Evolutionary conservation across 2,797 vertebrate genomes (phyloP).

Genomic region (Parotocinclus haroldoi): DNA sequence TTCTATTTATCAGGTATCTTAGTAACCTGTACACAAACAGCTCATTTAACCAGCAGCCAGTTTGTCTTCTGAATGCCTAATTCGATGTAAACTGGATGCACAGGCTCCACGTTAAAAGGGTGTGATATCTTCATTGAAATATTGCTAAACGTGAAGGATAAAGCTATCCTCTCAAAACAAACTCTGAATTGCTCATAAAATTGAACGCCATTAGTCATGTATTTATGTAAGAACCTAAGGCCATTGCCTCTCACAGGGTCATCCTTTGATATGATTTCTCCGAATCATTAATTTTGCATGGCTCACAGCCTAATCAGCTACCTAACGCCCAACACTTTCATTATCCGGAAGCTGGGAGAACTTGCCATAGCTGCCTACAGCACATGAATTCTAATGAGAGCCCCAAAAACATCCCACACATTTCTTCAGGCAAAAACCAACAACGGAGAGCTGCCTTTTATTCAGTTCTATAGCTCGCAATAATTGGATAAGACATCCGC

Average conservation of each 20-base stretch:
- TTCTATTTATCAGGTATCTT: background rate
- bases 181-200: conserved; percentile 52
- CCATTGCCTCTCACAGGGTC: conserved; percentile 59
- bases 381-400: conserved; percentile 38
- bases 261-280: conserved; percentile 66
- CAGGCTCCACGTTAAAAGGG: too few relatives aligned
- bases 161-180: background rate
- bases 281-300: conserved; percentile 72
- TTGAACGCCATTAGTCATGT: conserved; percentile 66
- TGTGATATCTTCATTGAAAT: too few relatives aligned
- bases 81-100: too few relatives aligned
- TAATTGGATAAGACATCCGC: conserved; percentile 26
- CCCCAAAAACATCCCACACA: conserved; percentile 20
- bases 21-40: too few relatives aligned
- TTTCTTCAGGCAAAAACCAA: background rate
- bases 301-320: conserved; percentile 64
- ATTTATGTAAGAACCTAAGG: conserved; percentile 60
- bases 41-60: too few relatives aligned
- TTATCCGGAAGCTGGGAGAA: conserved; percentile 38
- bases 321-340: conserved; percentile 50
- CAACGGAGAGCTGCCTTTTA: conserved; percentile 29
- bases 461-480: conserved; percentile 56
- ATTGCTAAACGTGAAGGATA: too few relatives aligned
- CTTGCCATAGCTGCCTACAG: conserved; percentile 44
- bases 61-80: too few relatives aligned